Evolutionary conservation across 2,113 vertebrate species (phyloP).

Genomic region (Protobothrops mucrosquamatus): DNA sequence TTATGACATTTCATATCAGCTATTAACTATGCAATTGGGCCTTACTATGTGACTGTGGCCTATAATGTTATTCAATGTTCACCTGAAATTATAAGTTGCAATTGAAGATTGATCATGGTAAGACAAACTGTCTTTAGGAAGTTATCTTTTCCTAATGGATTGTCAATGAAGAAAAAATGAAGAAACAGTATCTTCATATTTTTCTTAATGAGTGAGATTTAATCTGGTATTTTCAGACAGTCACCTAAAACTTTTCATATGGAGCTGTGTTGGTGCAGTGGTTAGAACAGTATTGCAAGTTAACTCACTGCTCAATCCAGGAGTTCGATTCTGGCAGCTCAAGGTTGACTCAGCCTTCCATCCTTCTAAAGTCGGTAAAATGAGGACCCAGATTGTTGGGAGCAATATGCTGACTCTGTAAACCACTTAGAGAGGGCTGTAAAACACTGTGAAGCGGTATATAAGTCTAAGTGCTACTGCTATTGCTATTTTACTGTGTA

Average conservation of each 20-base stretch:
- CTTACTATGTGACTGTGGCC: background rate
- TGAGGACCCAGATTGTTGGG: too few relatives aligned
- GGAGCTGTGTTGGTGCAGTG: background rate
- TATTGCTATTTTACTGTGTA: slow-evolving; percentile 24
- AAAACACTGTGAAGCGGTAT: too few relatives aligned
- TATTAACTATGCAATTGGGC: background rate
- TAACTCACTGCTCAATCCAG: too few relatives aligned
- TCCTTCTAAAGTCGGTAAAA: too few relatives aligned
- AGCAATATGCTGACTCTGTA: too few relatives aligned
- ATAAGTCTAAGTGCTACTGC: too few relatives aligned
- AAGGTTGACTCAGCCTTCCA: too few relatives aligned
- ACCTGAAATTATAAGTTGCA: background rate
- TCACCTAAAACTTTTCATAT: slow-evolving; percentile 5
- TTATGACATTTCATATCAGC: background rate
- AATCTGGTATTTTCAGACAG: background rate
- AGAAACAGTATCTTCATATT: background rate
- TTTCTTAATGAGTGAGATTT: background rate
- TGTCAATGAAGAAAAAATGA: background rate
- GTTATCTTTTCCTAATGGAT: background rate
- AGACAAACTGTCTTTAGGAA: background rate
- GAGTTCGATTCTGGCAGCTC: too few relatives aligned
- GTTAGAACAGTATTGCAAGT: too few relatives aligned
- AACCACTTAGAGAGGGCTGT: too few relatives aligned
- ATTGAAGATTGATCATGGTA: background rate
- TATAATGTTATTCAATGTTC: background rate